Evolutionary conservation across 2,888 invertebrate genomes (phyloP), one percentile per base, ranked within the genome.

Genomic region (Priocnemis perturbator): DNA sequence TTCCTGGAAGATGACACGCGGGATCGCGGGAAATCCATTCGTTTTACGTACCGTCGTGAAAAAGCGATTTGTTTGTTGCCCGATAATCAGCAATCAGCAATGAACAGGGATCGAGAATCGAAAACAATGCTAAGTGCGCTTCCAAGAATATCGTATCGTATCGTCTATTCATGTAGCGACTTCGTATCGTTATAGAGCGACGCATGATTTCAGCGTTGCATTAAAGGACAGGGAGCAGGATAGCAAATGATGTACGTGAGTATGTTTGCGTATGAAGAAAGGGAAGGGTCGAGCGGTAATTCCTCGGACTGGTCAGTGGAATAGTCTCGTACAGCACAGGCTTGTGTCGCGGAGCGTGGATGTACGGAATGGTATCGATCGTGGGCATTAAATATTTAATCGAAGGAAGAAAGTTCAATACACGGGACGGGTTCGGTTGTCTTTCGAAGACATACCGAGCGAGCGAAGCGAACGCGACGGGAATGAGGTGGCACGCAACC

Each of bases 381-480:
- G 37, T 73, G 66, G 4, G 63, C 76, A 79, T 83, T 83, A 82
- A 81, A 86, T 86, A 86, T 86, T 86, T 81, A 86, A 83, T 85
- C 83, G 78, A 70, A 75, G 81, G 75, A 81, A 83, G 82, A 79
- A 85, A 85, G 86, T 86, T 86, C 86, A 84, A 86, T 86, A 86
- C 82, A 81, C 81, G 72, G 50, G 62, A 67, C 67, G 67, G 59
- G 70, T 70, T 19, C 68, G 81, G 73, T 76, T 81, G 79, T 79
- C 81, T 79, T 78, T 75, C 76, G 78, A 81, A 81, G 79, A 78
- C 78, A 71, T 75, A 60, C 56, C 63, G 69, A 61, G 63, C 69
- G 69, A 67, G 73, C 68, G 69, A 73, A 74, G 68, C 64, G 73
- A 69, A 71, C 60, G 69, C 64, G 76, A 72, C 69, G 63, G 67